phyloP scores from a whole-genome alignment of 2,888 invertebrate genomes.

The Pseudococcus jackbeardsleyi region DNA sequence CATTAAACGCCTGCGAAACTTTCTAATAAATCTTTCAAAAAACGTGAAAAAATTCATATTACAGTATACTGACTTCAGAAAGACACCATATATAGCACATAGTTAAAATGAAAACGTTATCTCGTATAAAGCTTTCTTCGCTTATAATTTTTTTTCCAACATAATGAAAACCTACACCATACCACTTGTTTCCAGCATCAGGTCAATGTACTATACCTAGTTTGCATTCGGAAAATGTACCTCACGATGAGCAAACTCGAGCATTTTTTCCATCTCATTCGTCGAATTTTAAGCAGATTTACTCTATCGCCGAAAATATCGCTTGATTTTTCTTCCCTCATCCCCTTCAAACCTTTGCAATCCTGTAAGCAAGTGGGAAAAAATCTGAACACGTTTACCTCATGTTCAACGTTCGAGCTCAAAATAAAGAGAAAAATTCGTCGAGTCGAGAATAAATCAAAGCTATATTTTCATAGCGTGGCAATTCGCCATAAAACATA shows the following conservation, averaged over 20 bases:
- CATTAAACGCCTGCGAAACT: constrained; percentile 14
- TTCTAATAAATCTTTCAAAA: constrained; percentile 35
- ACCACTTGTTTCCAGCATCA: background rate
- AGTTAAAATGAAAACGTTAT: constrained; percentile 20
- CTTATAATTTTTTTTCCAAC: background rate
- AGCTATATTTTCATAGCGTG: constrained; percentile 45
- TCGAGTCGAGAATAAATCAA: background rate
- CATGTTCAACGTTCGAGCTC: background rate
- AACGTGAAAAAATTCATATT: constrained; percentile 12
- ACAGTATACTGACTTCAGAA: background rate
- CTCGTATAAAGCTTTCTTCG: constrained; percentile 23
- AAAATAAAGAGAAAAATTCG: background rate
- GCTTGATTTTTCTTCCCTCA: background rate
- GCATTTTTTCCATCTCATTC: background rate
- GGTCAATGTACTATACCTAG: background rate
- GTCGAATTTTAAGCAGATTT: constrained; percentile 14
- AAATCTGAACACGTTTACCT: constrained; percentile 1
- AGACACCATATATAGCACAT: background rate
- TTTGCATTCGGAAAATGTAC: background rate
- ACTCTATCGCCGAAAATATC: background rate
- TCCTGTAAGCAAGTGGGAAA: background rate
- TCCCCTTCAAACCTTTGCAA: too few species aligned
- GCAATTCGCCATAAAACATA: constrained; percentile 45
- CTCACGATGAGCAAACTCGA: background rate
- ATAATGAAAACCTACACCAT: constrained; percentile 2